Base-by-base conservation (phyloP, 2,113 vertebrate species). In the Mesembrinibis cayennensis region DNA sequence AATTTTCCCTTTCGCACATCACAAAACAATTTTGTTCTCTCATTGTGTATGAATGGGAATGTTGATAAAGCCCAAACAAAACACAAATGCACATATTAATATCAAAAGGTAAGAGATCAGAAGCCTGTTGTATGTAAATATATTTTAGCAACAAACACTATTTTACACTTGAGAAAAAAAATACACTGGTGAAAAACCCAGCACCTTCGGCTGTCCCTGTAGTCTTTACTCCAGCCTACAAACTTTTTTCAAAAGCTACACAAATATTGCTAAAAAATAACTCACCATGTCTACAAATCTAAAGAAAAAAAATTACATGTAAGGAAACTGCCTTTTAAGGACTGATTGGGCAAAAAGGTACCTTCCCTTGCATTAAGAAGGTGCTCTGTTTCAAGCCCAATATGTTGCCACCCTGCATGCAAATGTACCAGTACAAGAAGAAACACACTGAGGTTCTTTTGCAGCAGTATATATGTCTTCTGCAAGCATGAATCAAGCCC, bases 401-500 rank as follows among this genome's bases (percentile, higher is more conserved):
- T 30, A 20, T 1, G 1, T 49, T 50, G 36, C 19, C 25, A 88
- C 4, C 3, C 30, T 34, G 11, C 80, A 49, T 2, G 5, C 49
- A 86, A 67, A 50, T 13, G 5, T 61, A 45, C 17, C 58, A 63
- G 20, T 5, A 23, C 7, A 40, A 23, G 21, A 81, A 74, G 4
- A 71, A 89, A 65, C 32, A 61, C 5, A 14, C 15, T 23, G 12
- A 27, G 36, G 29, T 10, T 47, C 18, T 87, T 87, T 70, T 42
- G 19, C 40, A 72, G 36, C 22, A n/a, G 2, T 7, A 2, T 10
- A 13, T 0, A 32, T 8, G 11, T 6, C 17, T 69, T 47, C 67
- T 34, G 2, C 4, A 44, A 87, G 63, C 13, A 14, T 5, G 2
- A 52, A 27, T 42, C 45, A 47, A 80, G 14, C 30, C 61, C 65